Evolutionary conservation across 2,888 invertebrate species (phyloP).

Genomic region (Drosophila imparisetae): DNA sequence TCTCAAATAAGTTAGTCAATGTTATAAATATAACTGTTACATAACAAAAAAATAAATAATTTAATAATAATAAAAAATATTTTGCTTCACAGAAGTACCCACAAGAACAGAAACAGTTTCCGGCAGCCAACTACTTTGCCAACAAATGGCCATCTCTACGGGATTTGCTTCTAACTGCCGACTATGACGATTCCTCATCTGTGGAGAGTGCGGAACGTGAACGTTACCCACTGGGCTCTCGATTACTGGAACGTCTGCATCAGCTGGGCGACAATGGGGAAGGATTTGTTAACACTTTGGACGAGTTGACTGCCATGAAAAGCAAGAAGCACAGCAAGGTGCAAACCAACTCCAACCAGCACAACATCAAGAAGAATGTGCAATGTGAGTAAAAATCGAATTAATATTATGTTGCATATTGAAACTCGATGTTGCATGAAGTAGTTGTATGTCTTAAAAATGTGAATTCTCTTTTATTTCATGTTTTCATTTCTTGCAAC

Average conservation of each 20-base stretch:
- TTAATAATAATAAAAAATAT: not conserved
- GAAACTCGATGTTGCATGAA: constrained; percentile 47
- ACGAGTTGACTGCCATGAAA: constrained; percentile 63
- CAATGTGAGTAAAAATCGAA: constrained; percentile 77
- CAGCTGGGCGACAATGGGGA: constrained; percentile 51
- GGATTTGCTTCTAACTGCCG: constrained; percentile 70
- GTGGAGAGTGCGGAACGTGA: constrained; percentile 53
- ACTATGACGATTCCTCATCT: constrained; percentile 70
- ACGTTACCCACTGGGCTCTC: constrained; percentile 30
- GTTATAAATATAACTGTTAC: no score
- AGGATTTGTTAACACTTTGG: constrained; percentile 27
- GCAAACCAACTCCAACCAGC: constrained; percentile 67
- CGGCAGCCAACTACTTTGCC: constrained; percentile 59
- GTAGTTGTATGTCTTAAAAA: constrained; percentile 17
- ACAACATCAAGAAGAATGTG: constrained; percentile 82
- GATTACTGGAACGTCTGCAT: constrained; percentile 69
- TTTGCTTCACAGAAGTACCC: constrained; percentile 37
- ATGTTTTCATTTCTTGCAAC: constrained; percentile 37
- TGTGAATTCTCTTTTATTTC: constrained; percentile 34
- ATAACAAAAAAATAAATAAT: not conserved
- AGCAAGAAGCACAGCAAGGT: constrained; percentile 60
- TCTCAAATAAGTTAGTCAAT: no score
- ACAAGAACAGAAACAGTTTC: constrained; percentile 43
- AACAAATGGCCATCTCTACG: constrained; percentile 80
- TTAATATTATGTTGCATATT: not conserved